These are phyloP conservation scores for Tragelaphus scriptus DNA, from an alignment of 2,113 vertebrate species.

Conservation along the genomic window DNA sequence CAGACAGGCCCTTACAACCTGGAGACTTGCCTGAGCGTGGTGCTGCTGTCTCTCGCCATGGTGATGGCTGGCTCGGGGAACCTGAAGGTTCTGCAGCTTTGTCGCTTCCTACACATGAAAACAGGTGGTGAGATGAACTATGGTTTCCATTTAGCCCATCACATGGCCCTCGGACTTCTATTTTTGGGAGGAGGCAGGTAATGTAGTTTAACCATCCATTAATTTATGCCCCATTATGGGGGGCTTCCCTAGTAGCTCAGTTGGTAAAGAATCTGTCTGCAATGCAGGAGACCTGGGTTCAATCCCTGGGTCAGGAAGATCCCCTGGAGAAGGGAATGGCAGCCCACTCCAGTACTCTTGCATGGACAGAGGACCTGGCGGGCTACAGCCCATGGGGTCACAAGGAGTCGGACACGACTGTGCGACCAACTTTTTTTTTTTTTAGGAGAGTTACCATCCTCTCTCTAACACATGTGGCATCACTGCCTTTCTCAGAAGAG, in stretches of 20 bases:
- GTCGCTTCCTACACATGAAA: slow-evolving; percentile 95
- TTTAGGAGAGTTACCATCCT: not conserved
- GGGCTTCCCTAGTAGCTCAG: not conserved
- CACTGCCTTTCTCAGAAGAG: not conserved
- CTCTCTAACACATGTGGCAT: not conserved
- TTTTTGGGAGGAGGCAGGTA: slow-evolving; percentile 97
- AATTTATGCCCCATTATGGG: not conserved
- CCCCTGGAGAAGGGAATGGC: not conserved
- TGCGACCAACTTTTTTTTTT: not conserved
- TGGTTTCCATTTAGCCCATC: slow-evolving; percentile 97
- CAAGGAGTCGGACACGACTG: not conserved
- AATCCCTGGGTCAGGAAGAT: not conserved
- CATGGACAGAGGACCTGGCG: not conserved
- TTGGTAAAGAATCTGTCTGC: not conserved
- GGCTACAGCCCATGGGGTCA: rapidly evolving
- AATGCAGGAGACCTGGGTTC: not conserved
- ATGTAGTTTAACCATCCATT: not conserved
- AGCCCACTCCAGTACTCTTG: not conserved
- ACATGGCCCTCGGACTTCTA: slow-evolving; percentile 96
- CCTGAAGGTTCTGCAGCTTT: slow-evolving; percentile 94
- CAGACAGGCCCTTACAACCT: slow-evolving; percentile 96
- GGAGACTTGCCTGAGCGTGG: slow-evolving; percentile 93
- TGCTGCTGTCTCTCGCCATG: slow-evolving; percentile 94
- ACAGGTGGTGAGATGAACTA: slow-evolving; percentile 98
- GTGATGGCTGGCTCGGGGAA: slow-evolving; percentile 97